Conservation (phyloP, 2,113 vertebrate species). For the Clarias batrachus region DNA sequence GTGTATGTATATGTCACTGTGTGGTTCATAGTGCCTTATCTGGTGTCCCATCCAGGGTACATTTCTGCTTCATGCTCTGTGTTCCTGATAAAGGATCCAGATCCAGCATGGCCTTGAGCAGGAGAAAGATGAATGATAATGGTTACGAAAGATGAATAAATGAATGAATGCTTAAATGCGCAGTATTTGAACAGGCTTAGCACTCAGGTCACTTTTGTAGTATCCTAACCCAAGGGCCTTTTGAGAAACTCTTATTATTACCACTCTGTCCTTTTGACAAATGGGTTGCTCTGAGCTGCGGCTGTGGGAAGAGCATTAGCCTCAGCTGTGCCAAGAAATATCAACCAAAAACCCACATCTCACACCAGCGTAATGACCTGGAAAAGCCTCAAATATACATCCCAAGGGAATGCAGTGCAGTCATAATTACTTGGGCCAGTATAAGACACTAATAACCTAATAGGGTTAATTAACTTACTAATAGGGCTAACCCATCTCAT, state of each 20-base stretch:
- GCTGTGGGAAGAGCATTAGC: constrained; percentile 39
- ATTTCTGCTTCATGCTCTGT: background rate
- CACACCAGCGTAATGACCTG: constrained; percentile 16
- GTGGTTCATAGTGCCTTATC: background rate
- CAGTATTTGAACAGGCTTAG: constrained; percentile 14
- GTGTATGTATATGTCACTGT: background rate
- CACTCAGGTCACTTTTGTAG: constrained; percentile 53
- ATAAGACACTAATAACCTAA: background rate
- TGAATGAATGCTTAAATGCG: constrained; percentile 14
- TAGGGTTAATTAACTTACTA: no score
- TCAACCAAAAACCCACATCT: constrained; percentile 38
- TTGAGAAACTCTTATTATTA: constrained; percentile 54
- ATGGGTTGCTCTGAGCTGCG: constrained; percentile 45
- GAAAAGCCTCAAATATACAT: background rate
- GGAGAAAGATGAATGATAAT: constrained; percentile 3
- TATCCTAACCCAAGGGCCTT: constrained; percentile 62
- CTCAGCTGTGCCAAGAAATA: constrained; percentile 26
- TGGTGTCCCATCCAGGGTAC: background rate
- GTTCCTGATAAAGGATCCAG: background rate
- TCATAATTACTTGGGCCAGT: constrained; percentile 1
- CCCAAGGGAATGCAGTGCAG: background rate
- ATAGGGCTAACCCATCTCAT: constrained; percentile 7
- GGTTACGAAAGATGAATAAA: constrained; percentile 3
- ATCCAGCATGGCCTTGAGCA: constrained; percentile 14
- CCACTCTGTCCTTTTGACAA: constrained; percentile 55